Percentiles rank a stretch among this genome's conserved stretches.
phyloP scores from a whole-genome alignment of 1,140 invertebrate species.

The Venturia canescens region DNA sequence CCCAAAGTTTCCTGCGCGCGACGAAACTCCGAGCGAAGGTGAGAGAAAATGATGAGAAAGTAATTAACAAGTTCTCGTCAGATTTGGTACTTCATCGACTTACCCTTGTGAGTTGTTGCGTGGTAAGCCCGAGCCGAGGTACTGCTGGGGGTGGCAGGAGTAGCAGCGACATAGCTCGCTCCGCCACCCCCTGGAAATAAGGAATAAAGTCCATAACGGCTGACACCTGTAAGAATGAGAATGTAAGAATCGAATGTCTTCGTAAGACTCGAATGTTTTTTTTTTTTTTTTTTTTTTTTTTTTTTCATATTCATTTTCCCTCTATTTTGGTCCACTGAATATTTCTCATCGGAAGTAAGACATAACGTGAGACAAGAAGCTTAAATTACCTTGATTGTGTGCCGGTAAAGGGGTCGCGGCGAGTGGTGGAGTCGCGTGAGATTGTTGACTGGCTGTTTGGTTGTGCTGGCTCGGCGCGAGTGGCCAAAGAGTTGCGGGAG shows the following conservation, averaged over 20 bases:
- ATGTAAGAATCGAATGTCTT: slow-evolving; percentile 31
- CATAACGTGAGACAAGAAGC: no score
- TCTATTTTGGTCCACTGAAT: no score
- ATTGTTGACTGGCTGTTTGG: slow-evolving; percentile 68
- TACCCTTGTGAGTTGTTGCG: slow-evolving; percentile 78
- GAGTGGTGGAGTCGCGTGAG: slow-evolving; percentile 72
- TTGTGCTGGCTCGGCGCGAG: slow-evolving; percentile 75
- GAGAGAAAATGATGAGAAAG: no score
- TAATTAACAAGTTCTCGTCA: background rate
- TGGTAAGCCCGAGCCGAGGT: slow-evolving; percentile 77
- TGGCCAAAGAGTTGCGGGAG: slow-evolving; percentile 76
- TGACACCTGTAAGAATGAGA: slow-evolving; percentile 76
- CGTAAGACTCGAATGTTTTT: background rate
- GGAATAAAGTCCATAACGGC: slow-evolving; percentile 79
- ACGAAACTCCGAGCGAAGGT: no score
- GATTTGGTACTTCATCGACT: slow-evolving; percentile 51
- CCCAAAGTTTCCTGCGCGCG: no score
- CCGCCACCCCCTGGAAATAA: slow-evolving; percentile 77
- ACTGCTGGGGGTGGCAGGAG: slow-evolving; percentile 73
- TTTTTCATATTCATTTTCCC: no score
- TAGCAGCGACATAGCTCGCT: slow-evolving; percentile 73
- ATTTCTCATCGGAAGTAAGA: background rate
- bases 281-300: slow-evolving; percentile 1
- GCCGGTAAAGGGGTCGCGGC: slow-evolving; percentile 75
- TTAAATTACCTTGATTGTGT: slow-evolving; percentile 74